Evolutionary conservation across 2,797 vertebrate species (phyloP).

Genomic region (Sciaenops ocellatus): DNA sequence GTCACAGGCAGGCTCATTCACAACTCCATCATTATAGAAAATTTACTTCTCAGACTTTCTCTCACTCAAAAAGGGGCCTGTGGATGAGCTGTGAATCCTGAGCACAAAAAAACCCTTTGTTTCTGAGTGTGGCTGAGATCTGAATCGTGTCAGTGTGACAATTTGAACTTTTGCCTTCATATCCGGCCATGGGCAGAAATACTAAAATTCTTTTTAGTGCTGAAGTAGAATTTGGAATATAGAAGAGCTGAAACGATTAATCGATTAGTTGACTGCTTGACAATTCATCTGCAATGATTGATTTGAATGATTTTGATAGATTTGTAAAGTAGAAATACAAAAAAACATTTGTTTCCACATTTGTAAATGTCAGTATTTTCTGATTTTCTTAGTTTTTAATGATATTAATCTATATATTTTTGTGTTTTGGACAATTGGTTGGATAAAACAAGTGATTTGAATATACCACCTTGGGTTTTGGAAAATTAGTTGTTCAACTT

Average conservation of each 20-base stretch:
- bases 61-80: constrained; percentile 33
- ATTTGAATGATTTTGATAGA: neutral
- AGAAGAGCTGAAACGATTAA: neutral
- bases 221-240: constrained; percentile 1
- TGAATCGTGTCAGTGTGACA: constrained; percentile 61
- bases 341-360: neutral
- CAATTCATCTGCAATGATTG: neutral
- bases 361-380: neutral
- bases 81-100: constrained; percentile 48
- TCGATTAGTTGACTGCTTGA: neutral
- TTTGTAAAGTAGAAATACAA: neutral
- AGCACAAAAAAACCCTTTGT: constrained; percentile 63
- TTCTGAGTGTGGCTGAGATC: constrained; percentile 39
- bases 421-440: neutral
- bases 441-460: neutral
- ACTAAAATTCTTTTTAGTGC: constrained; percentile 6
- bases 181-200: constrained; percentile 18
- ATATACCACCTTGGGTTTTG: neutral
- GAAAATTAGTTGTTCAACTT: neutral
- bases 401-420: neutral
- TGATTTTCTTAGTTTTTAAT: neutral
- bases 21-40: constrained; percentile 66
- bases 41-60: constrained; percentile 56
- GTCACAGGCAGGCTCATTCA: constrained; percentile 64
- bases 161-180: constrained; percentile 62